Evolutionary conservation across 2,797 vertebrate genomes (phyloP).

Genomic region (Cirrhinus molitorella): DNA sequence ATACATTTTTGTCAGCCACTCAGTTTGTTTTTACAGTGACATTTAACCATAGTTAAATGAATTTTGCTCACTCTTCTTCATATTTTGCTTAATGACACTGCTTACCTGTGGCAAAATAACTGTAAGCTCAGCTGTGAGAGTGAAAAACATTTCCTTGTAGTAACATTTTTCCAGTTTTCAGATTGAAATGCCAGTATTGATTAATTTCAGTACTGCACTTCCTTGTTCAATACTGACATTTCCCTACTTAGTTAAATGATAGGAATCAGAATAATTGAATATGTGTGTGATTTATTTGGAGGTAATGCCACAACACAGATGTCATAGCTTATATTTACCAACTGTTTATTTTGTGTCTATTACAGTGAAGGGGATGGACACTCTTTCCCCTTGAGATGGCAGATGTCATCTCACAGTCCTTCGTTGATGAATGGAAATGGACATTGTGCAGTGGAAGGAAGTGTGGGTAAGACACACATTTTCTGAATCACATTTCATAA

Average conservation of each 20-base stretch:
- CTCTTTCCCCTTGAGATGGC: slow-evolving; percentile 40
- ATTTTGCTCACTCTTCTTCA: background rate
- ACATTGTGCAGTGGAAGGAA: background rate
- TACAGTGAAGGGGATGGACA: slow-evolving; percentile 49
- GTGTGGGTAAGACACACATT: slow-evolving; percentile 20
- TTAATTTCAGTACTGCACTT: background rate
- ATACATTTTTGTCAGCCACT: background rate
- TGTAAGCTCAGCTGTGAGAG: background rate
- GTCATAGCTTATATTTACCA: background rate
- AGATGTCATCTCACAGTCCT: slow-evolving; percentile 8
- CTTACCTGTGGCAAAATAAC: background rate
- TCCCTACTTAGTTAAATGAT: background rate
- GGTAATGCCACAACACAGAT: background rate
- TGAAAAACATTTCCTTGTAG: background rate
- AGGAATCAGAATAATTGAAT: background rate
- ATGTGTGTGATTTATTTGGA: background rate
- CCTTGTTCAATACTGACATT: background rate
- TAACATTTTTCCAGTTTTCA: background rate
- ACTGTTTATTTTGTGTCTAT: background rate
- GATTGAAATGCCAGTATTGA: background rate
- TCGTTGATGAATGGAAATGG: slow-evolving; percentile 23
- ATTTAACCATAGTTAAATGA: background rate
- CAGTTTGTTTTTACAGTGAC: background rate
- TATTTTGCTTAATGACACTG: background rate
- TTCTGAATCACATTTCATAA: slow-evolving; percentile 3